A percentile compares a stretch with the other conserved stretches of the same genome.
These are phyloP conservation scores for Riparia riparia DNA, from an alignment of 2,113 vertebrate genomes.

Conservation along the genomic window DNA sequence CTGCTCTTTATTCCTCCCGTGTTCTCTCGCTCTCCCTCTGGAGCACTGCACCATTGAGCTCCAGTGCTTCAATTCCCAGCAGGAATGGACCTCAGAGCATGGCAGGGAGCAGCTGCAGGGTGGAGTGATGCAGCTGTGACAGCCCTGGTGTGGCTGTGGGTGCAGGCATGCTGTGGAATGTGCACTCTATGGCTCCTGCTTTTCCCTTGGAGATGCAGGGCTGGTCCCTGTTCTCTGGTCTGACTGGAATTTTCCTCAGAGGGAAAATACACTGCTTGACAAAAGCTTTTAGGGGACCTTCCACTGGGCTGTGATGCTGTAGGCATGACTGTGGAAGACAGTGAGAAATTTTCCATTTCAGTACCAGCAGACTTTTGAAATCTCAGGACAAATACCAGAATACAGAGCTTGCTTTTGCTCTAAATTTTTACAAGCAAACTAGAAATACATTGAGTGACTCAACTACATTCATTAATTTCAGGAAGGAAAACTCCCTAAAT, in stretches of 20 bases:
- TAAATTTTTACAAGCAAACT: background rate
- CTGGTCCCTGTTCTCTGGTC: background rate
- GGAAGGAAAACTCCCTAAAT: background rate
- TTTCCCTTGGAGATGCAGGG: background rate
- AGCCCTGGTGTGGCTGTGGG: background rate
- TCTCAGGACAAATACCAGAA: background rate
- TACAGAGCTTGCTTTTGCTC: background rate
- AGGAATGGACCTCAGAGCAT: background rate
- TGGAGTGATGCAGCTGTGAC: background rate
- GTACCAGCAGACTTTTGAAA: background rate
- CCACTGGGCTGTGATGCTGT: background rate
- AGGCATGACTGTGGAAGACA: background rate
- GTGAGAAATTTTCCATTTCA: background rate
- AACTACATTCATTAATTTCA: background rate
- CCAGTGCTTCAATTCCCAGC: background rate
- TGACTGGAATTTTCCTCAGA: background rate
- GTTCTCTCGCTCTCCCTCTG: background rate
- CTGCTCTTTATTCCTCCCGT: background rate
- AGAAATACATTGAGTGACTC: background rate
- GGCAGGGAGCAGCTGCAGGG: background rate
- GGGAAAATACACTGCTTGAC: background rate
- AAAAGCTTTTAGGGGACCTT: background rate
- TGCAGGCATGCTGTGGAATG: background rate
- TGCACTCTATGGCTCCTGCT: fast-evolving
- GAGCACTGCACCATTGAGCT: background rate